Conservation (phyloP, 2,797 vertebrate genomes). For the Synaphobranchus kaupii region DNA sequence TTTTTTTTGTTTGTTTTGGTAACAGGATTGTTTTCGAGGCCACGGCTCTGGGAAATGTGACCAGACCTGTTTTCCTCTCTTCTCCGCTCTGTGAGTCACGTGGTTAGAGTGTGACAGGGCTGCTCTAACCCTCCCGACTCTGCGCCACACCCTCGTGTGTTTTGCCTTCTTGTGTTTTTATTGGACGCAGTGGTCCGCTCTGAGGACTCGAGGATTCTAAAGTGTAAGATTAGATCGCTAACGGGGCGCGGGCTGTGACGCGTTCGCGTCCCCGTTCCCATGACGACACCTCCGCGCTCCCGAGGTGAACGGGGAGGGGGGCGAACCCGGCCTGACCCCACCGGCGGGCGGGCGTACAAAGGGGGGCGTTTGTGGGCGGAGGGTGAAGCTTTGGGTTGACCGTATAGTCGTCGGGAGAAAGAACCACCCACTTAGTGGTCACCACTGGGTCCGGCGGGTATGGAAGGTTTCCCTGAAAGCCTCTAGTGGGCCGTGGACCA, state of each 20-base stretch:
- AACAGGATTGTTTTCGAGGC: background rate
- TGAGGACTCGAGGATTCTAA: background rate
- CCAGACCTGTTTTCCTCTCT: background rate
- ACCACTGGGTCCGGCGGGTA: background rate
- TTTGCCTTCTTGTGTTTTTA: background rate
- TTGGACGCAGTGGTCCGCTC: background rate
- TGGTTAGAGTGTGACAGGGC: background rate
- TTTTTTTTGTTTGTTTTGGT: slow-evolving; percentile 2
- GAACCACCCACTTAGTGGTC: background rate
- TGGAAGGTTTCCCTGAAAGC: background rate
- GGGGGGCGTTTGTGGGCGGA: background rate
- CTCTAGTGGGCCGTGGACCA: background rate
- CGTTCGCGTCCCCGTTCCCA: background rate
- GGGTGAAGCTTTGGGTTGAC: background rate
- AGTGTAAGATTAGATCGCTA: background rate
- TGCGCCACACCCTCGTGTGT: background rate
- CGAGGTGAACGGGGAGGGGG: background rate
- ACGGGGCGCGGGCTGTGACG: background rate
- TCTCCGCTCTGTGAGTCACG: background rate
- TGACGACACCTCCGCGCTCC: background rate
- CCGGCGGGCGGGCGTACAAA: background rate
- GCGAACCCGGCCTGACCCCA: background rate
- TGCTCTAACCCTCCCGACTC: background rate
- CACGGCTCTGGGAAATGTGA: background rate
- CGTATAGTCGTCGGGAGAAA: background rate